Evolutionary conservation across 2,797 vertebrate species (phyloP), one percentile per base, ranked within the genome.

Genomic region (Sebastes kiyomatsui): DNA sequence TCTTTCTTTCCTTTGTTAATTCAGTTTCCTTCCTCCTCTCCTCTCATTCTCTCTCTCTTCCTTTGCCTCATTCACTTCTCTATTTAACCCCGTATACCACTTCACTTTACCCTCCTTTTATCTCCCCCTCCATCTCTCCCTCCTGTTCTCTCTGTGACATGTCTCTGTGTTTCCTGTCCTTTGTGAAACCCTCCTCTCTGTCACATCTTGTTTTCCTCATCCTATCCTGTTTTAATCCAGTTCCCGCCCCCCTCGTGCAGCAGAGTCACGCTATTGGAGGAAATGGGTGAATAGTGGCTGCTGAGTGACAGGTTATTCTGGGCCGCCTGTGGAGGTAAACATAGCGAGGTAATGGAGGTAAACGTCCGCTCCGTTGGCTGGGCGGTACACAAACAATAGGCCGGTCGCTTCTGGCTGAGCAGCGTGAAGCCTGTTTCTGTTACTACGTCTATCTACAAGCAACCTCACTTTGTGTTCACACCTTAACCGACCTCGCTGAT

Each of bases 271-370:
- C 94, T 82, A 95, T 94, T 95, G 93, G 92, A 94, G 94, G 94
- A 95, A 95, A 83, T 74, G 88, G 80, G 74, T 73, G 90, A 94
- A 95, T 86, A 78, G 92, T 72, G 80, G 79, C 75, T 83, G 92
- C 79, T 92, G 93, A 95, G 89, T 94, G 94, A 95, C 91, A 89
- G 92, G 91, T 92, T 95, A 95, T 95, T 95, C 91, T 94, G 88
- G 91, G 88, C 79, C 0, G 2, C 73, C 18, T 33, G 66, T 67
- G 80, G 88, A 88, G 92, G 88, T 93, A 94, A 95, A 95, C 93
- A 95, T 22, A 6, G 62, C 64, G 87, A 88, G 81, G 92, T 92
- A 95, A 94, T 94, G 93, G 93, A 93, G 89, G 88, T 93, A 88
- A 89, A 90, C 59, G 87, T 92, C 90, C 85, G 85, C 79, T 75